These are phyloP conservation scores for Poeciliopsis infans DNA, from an alignment of 2,797 vertebrate species.

Conservation along the genomic window DNA sequence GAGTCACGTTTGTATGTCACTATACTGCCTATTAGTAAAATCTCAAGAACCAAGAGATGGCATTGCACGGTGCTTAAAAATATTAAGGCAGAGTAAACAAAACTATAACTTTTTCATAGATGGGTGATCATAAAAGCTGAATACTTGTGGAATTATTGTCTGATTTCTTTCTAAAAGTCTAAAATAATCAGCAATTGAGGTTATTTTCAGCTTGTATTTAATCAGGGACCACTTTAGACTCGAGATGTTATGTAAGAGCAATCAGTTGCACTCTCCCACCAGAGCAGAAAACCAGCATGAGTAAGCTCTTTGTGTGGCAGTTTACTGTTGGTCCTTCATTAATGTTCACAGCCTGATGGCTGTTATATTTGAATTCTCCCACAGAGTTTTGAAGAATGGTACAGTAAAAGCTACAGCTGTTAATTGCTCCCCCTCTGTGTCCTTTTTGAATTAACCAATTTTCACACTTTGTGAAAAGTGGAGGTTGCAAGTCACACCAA, in stretches of 20 bases:
- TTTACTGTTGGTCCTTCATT: constrained; percentile 34
- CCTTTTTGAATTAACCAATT: constrained; percentile 5
- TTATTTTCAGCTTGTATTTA: constrained; percentile 25
- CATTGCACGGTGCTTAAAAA: neutral
- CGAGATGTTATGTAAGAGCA: constrained; percentile 18
- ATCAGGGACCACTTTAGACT: constrained; percentile 18
- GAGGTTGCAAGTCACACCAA: neutral
- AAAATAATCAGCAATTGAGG: constrained; percentile 9
- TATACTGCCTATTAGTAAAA: neutral
- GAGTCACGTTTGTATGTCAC: neutral
- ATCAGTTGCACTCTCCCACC: constrained; percentile 32
- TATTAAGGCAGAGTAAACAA: neutral
- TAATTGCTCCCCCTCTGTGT: constrained; percentile 19
- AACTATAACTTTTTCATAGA: neutral
- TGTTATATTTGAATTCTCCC: constrained; percentile 16
- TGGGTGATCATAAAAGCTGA: neutral
- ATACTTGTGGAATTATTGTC: neutral
- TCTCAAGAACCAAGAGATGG: neutral
- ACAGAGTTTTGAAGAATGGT: constrained; percentile 13
- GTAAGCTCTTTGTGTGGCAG: constrained; percentile 28
- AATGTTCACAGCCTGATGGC: constrained; percentile 22
- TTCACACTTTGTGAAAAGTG: neutral
- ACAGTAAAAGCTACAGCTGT: constrained; percentile 25
- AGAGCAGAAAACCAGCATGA: constrained; percentile 44
- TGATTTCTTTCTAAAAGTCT: constrained; percentile 5